phyloP scores from a whole-genome alignment of 2,888 invertebrate genomes.

The Lithosia quadra region DNA sequence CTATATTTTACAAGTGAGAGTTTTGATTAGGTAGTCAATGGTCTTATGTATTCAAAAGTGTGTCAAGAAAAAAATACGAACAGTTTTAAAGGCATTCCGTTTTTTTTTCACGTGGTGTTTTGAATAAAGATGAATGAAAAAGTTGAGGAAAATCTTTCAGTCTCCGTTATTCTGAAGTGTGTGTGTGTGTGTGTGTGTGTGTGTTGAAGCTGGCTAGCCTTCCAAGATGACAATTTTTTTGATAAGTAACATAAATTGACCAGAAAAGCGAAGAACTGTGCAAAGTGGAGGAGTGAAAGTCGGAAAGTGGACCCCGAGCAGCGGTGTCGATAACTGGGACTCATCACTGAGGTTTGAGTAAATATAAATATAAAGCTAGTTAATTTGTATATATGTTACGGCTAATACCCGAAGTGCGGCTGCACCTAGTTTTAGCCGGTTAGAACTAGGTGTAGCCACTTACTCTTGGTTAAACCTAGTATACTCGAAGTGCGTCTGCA shows the following conservation, averaged over 20 bases:
- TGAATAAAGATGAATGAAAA: slow-evolving; percentile 16
- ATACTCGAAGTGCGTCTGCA: too few relatives aligned
- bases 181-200: background rate
- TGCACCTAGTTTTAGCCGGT: too few relatives aligned
- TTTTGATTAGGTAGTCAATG: background rate
- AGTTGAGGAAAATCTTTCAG: slow-evolving; percentile 28
- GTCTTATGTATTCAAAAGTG: slow-evolving; percentile 28
- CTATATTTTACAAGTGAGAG: background rate
- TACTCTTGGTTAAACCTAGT: too few relatives aligned
- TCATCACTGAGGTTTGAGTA: too few relatives aligned
- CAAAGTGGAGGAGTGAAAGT: background rate
- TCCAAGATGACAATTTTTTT: background rate
- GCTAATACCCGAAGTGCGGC: too few relatives aligned
- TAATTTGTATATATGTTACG: too few relatives aligned
- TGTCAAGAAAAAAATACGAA: slow-evolving; percentile 33
- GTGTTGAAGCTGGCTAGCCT: background rate
- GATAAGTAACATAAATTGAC: too few relatives aligned
- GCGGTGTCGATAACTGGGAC: too few relatives aligned
- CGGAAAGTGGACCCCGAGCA: too few relatives aligned
- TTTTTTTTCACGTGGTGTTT: slow-evolving; percentile 14
- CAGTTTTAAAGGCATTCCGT: slow-evolving; percentile 6
- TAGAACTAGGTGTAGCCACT: too few relatives aligned
- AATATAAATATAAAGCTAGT: too few relatives aligned
- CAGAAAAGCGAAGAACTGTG: background rate
- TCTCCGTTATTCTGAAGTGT: background rate